Conservation (phyloP, 2,113 vertebrate genomes). For the Psephotus haematonotus region DNA sequence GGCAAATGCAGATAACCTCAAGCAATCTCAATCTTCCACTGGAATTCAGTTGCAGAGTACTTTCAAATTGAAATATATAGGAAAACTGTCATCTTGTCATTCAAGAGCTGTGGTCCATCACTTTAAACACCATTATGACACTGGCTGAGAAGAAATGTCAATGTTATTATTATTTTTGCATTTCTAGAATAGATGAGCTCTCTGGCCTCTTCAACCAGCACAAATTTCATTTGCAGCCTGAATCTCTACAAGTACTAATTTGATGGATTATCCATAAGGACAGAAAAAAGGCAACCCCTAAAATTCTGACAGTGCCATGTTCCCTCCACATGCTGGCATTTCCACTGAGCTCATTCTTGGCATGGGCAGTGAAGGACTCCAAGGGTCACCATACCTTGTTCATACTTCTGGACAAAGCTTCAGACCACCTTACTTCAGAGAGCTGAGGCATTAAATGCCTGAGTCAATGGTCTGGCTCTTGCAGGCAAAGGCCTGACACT, state of each 20-base stretch:
- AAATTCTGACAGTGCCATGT: neutral
- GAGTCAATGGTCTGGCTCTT: neutral
- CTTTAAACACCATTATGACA: neutral
- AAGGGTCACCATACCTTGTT: neutral
- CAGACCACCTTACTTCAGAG: neutral
- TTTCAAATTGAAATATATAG: neutral
- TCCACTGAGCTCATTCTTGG: neutral
- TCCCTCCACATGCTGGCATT: neutral
- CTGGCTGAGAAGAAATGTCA: neutral
- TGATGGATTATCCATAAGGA: neutral
- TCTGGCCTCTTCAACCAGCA: neutral
- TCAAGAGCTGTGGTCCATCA: neutral
- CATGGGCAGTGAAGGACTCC: neutral
- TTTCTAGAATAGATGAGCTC: neutral
- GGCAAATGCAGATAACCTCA: neutral
- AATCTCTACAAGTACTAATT: neutral
- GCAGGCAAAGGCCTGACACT: neutral
- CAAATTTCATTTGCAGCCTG: neutral
- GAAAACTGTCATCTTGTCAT: neutral
- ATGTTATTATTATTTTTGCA: neutral
- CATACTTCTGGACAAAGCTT: neutral
- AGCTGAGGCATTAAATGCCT: neutral
- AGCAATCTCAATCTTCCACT: neutral
- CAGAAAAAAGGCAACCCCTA: neutral
- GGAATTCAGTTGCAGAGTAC: neutral